Evolutionary conservation across 1,140 invertebrate genomes (phyloP).

Genomic region (Penaeus indicus): DNA sequence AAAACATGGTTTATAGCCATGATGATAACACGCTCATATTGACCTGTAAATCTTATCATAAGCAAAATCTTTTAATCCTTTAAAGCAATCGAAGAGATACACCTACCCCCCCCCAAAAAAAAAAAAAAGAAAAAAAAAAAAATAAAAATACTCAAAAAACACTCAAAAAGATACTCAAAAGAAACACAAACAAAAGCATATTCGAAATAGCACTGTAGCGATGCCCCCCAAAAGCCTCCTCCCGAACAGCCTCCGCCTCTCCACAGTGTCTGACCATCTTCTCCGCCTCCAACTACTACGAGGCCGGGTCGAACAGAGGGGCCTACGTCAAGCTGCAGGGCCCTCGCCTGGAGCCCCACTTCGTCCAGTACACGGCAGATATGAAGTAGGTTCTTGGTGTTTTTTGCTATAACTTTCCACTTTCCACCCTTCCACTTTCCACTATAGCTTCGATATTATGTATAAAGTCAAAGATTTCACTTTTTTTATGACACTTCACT

Average conservation of each 20-base stretch:
- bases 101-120: no score
- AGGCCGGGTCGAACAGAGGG: conserved; percentile 90
- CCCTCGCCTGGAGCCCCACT: conserved; percentile 80
- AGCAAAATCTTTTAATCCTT: no score
- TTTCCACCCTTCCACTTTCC: background rate
- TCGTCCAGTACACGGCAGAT: conserved; percentile 86
- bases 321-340: conserved; percentile 85
- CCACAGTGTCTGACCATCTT: conserved; percentile 90
- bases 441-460: background rate
- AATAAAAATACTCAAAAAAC: background rate
- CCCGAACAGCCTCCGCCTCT: background rate
- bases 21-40: no score
- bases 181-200: background rate
- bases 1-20: no score
- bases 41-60: no score
- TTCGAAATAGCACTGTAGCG: background rate
- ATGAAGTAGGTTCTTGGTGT: conserved; percentile 71
- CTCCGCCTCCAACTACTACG: conserved; percentile 95
- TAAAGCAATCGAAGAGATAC: no score
- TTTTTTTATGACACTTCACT: no score
- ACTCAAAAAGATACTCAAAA: no score
- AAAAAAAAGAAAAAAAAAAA: no score
- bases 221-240: background rate
- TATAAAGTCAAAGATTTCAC: no score
- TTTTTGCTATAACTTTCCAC: background rate